Base-by-base conservation (phyloP, 2,888 invertebrate species). In the Ditula angustiorana region DNA sequence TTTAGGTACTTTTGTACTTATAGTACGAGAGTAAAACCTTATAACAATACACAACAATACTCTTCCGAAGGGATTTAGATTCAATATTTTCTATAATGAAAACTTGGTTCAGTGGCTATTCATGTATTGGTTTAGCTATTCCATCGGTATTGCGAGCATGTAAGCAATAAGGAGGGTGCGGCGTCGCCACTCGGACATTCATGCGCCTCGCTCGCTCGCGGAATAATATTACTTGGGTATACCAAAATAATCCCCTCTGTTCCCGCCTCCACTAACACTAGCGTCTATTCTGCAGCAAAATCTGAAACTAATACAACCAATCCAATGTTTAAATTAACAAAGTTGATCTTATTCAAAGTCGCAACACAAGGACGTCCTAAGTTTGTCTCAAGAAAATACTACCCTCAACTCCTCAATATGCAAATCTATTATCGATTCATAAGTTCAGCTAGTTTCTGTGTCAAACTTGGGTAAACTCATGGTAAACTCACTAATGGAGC, bases 401-500 rank as follows among this genome's bases (percentile, higher is more conserved):
- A 55, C 47, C 35, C 33, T 10, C 10, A 50, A 21, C 33, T 35
- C 26, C 50, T 41, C 52, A 44, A 58, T 35, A 52, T 63, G 50
- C 44, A 63, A 63, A 58, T 58, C 26, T 57, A 52, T 26, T 35
- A 58, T 58, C 50, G 50, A 63, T 58, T 63, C 44, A 24, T 58
- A 63, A 58, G 57, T 50, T 63, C 44, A n/a, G 30, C 50, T 46
- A 64, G 66, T 63, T 61, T 68, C 68, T 69, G 71, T 75, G 78
- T 75, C 74, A 71, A 74, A 74, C 74, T 77, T 76, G 71, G 74
- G 77, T 75, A 78, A 77, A 80, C 74, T 80, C 61, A 58, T 70
- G 74, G 77, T 75, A 78, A 77, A 80, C 74, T 80, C 61, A 58
- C 71, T 78, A 80, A 82, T 82, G 76, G 77, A 75, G 71, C 71